Evolutionary conservation across 2,888 invertebrate species (phyloP).

Genomic region (Prosopocoilus inquinatus): DNA sequence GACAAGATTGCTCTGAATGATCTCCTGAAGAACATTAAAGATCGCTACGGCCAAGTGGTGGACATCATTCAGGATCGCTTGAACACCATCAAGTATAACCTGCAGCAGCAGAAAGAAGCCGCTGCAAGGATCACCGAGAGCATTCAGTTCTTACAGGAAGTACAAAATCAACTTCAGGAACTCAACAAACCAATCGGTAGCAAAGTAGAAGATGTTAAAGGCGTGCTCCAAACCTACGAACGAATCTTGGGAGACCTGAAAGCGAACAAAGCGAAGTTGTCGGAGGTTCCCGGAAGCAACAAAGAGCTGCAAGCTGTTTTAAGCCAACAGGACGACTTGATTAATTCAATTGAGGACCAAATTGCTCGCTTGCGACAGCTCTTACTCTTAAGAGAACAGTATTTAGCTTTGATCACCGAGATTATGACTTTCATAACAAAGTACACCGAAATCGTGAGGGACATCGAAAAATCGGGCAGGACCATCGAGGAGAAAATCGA

Average conservation of each 20-base stretch:
- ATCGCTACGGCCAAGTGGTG: constrained; percentile 73
- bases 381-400: constrained; percentile 81
- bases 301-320: constrained; percentile 76
- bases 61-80: constrained; percentile 75
- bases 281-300: constrained; percentile 73
- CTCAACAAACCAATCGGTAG: constrained; percentile 84
- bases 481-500: constrained; percentile 84
- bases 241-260: constrained; percentile 75
- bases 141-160: constrained; percentile 72
- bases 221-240: constrained; percentile 76
- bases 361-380: constrained; percentile 77
- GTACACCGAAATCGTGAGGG: constrained; percentile 79
- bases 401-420: constrained; percentile 80
- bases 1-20: constrained; percentile 83
- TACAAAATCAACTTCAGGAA: constrained; percentile 81
- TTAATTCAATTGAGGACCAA: constrained; percentile 82
- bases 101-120: constrained; percentile 78
- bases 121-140: constrained; percentile 78
- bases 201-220: constrained; percentile 84
- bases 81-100: constrained; percentile 70
- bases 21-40: constrained; percentile 73
- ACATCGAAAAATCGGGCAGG: constrained; percentile 81
- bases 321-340: constrained; percentile 81
- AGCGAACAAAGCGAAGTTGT: constrained; percentile 73
- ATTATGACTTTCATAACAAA: constrained; percentile 85